These are phyloP conservation scores for Ladona fulva DNA, from an alignment of 1,140 invertebrate species.

Conservation along the genomic window DNA sequence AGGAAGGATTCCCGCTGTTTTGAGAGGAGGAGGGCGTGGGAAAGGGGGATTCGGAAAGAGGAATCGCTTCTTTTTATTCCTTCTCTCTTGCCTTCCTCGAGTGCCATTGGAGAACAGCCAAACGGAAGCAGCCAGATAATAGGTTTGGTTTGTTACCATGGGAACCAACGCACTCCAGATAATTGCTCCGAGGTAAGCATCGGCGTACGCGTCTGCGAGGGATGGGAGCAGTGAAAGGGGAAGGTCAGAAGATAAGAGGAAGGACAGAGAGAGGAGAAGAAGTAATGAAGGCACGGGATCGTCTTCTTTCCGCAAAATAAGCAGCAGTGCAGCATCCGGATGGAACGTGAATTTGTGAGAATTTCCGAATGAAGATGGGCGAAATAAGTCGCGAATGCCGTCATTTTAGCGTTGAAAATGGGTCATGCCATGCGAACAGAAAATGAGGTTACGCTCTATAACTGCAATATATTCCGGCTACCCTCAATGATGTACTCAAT, in stretches of 20 bases:
- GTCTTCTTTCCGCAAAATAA: neutral
- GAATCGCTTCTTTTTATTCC: neutral
- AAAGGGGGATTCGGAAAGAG: no score
- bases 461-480: no score
- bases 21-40: no score
- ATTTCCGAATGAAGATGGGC: no score
- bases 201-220: neutral
- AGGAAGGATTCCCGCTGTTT: no score
- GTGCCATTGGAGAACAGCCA: neutral
- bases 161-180: neutral
- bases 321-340: no score
- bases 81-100: neutral
- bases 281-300: neutral
- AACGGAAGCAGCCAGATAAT: neutral
- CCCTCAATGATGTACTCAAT: no score
- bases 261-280: neutral
- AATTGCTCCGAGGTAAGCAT: neutral
- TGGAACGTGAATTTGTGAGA: no score
- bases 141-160: neutral
- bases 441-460: no score
- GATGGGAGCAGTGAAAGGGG: neutral
- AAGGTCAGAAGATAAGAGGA: neutral
- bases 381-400: no score
- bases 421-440: no score
- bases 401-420: no score